Evolutionary conservation across 2,113 vertebrate species (phyloP).

Genomic region (Girardinichthys multiradiatus): DNA sequence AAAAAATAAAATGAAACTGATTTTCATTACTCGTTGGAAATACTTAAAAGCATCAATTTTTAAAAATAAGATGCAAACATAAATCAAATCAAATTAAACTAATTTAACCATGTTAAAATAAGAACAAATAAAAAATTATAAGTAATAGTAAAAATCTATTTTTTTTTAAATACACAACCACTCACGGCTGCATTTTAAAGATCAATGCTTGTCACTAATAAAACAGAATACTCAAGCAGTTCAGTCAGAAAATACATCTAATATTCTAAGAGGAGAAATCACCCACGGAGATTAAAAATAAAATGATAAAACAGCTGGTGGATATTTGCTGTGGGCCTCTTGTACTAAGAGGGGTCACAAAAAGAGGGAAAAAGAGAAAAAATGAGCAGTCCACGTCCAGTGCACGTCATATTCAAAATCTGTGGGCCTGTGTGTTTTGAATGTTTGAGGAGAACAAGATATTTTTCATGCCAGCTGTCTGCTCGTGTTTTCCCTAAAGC

Average conservation of each 20-base stretch:
- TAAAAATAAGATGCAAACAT: not conserved
- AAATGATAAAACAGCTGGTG: constrained; percentile 50
- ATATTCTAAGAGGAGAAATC: not conserved
- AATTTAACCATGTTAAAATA: not conserved
- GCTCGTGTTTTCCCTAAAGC: constrained; percentile 10
- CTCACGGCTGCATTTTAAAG: constrained; percentile 17
- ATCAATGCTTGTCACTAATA: constrained; percentile 39
- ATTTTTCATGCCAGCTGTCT: constrained; percentile 26
- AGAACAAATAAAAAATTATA: not conserved
- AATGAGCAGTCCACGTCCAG: constrained; percentile 40
- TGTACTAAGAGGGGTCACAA: constrained; percentile 6
- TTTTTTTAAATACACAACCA: constrained; percentile 21
- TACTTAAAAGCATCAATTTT: not conserved
- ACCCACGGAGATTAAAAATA: constrained; percentile 27
- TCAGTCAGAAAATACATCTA: not conserved
- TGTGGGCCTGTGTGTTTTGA: constrained; percentile 59
- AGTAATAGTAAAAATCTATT: not conserved
- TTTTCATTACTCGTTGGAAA: no score
- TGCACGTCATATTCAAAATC: constrained; percentile 50
- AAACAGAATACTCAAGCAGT: not conserved
- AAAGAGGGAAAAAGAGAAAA: constrained; percentile 6
- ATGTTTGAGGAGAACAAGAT: constrained; percentile 46
- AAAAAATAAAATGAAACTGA: no score
- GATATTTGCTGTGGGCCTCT: constrained; percentile 16
- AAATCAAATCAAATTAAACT: not conserved